Evolutionary conservation across 2,113 vertebrate species (phyloP).

Genomic region (Hirundichthys speculiger): DNA sequence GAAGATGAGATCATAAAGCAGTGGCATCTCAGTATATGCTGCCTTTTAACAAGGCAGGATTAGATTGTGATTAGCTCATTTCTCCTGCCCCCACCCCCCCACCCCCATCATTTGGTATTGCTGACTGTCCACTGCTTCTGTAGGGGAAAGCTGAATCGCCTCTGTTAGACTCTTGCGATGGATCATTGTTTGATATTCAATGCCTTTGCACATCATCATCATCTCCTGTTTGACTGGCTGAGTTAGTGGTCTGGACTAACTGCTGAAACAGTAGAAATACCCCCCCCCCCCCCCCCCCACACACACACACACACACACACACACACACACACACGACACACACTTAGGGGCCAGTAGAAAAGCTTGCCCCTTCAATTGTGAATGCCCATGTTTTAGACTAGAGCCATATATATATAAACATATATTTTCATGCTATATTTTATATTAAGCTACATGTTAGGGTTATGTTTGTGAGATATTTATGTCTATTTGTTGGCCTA

Average conservation of each 20-base stretch:
- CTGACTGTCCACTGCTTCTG: background rate
- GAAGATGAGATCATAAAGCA: slow-evolving; percentile 2
- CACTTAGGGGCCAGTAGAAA: slow-evolving; percentile 21
- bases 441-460: slow-evolving; percentile 73
- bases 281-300: too few species aligned
- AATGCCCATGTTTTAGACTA: slow-evolving; percentile 60
- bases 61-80: background rate
- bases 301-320: too few species aligned
- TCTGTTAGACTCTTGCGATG: slow-evolving; percentile 57
- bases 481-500: slow-evolving; percentile 57
- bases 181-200: slow-evolving; percentile 58
- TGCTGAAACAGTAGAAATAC: too few species aligned
- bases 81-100: background rate
- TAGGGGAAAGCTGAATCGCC: background rate
- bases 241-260: slow-evolving; percentile 31
- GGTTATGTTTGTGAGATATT: slow-evolving; percentile 65
- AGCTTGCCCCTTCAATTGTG: slow-evolving; percentile 40
- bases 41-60: background rate
- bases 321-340: background rate
- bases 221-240: slow-evolving; percentile 60
- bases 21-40: background rate
- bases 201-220: slow-evolving; percentile 75
- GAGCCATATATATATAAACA: slow-evolving; percentile 61
- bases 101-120: too few species aligned
- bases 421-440: slow-evolving; percentile 78